phyloP scores from a whole-genome alignment of 2,888 invertebrate species.

The Brenthis ino region DNA sequence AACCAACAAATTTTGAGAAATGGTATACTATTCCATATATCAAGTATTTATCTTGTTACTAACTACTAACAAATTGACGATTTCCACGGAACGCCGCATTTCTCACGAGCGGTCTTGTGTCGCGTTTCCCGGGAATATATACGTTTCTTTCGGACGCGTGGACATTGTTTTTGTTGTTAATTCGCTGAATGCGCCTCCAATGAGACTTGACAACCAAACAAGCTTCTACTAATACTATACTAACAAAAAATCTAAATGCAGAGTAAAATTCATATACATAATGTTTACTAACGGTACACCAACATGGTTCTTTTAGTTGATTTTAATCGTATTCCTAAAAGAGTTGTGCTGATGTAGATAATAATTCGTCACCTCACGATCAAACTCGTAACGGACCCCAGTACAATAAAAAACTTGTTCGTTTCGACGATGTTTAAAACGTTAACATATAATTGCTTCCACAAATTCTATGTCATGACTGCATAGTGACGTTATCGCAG shows the following conservation, averaged over 20 bases:
- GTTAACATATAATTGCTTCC: slow-evolving; percentile 5
- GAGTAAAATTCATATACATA: too few species aligned
- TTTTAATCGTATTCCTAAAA: slow-evolving; percentile 24
- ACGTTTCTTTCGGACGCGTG: slow-evolving; percentile 42
- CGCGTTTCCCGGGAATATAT: slow-evolving; percentile 47
- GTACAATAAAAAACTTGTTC: slow-evolving; percentile 22
- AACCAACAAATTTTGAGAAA: neutral
- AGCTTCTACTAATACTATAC: neutral
- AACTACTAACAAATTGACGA: slow-evolving; percentile 55
- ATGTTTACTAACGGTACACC: slow-evolving; percentile 6
- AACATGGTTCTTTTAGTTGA: slow-evolving; percentile 9
- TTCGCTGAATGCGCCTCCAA: slow-evolving; percentile 43
- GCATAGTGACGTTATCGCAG: slow-evolving; percentile 1
- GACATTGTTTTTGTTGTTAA: slow-evolving; percentile 46
- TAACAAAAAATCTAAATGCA: neutral
- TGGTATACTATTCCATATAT: slow-evolving; percentile 49
- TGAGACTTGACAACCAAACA: neutral
- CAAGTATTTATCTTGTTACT: too few species aligned
- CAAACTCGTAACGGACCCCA: slow-evolving; percentile 23
- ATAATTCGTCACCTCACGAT: slow-evolving; percentile 18
- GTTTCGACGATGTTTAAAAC: neutral
- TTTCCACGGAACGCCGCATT: slow-evolving; percentile 43
- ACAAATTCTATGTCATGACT: slow-evolving; percentile 2
- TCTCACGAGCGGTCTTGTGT: slow-evolving; percentile 46
- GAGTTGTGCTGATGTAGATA: slow-evolving; percentile 24